Base-by-base conservation (phyloP, 2,797 vertebrate species). In the Sylvia borin region DNA sequence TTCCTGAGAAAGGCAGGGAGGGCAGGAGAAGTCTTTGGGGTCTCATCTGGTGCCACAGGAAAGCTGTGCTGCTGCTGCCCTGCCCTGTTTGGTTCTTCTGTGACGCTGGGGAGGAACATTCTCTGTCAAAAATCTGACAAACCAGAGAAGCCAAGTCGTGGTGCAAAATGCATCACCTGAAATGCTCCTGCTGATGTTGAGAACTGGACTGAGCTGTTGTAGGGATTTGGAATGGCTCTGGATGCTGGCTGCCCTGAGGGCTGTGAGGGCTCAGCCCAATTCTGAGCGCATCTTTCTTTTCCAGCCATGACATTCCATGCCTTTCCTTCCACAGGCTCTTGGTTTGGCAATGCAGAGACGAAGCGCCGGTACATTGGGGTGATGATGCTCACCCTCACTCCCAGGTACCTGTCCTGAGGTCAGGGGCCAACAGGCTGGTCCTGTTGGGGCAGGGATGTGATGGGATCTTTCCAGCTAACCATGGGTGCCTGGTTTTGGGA, bases 321-420 rank as follows among this genome's bases (percentile, higher is more conserved):
- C 42, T 24, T 96, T 51, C 16, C 55, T 84, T 27, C 47, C 32
- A 5, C 95, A 99, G 99, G 94, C 85, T 98, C 99, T 31, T 98
- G 98, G 98, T 98, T 98, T 62, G 97, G 98, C 29, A 97, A 93
- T 5, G 89, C 98, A 0, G 98, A 98, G 74, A 80, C 95, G 0
- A 99, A 98, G 96, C 98, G 98, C 34, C 98, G 98, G 5, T 99
- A 99, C 96, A 99, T 99, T 3, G 99, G 99, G 8, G 99, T 99
- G 48, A 99, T 98, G 98, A 99, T 99, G 99, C 97, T 99, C 95
- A 99, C 99, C 2, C 98, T 99, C 54, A 99, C 99, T 2, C 98
- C 97, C 9, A 99, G 99, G 99, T 99, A 97, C 38, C 90, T 80
- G 25, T n/a, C 27, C 60, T 13, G 32, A 45, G n/a, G 5, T 34